Evolutionary conservation across 2,113 vertebrate species (phyloP).

Genomic region (Laticauda laticaudata): DNA sequence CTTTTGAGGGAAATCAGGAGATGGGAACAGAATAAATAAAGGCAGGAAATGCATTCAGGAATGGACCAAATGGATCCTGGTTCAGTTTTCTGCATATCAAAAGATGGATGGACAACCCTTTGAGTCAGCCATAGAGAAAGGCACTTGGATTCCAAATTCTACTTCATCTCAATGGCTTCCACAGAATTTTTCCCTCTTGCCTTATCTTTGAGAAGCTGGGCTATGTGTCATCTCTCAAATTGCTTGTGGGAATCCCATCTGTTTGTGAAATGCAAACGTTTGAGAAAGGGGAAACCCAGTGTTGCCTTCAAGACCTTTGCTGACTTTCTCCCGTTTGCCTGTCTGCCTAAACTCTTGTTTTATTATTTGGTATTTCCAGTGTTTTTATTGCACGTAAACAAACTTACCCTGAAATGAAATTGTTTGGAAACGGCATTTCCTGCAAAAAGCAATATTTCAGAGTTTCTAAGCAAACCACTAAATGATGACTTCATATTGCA

Average conservation of each 20-base stretch:
- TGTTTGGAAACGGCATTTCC: constrained; percentile 39
- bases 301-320: background rate
- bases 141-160: background rate
- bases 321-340: background rate
- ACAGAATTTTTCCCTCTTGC: background rate
- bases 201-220: background rate
- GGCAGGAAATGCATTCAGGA: background rate
- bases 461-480: constrained; percentile 12
- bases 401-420: constrained; percentile 19
- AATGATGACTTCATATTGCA: constrained; percentile 31
- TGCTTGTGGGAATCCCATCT: background rate
- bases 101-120: background rate
- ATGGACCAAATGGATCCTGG: background rate
- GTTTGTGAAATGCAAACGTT: background rate
- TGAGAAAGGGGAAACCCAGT: background rate
- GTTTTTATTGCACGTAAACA: constrained; percentile 35
- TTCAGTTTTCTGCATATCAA: background rate
- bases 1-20: background rate
- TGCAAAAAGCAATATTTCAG: constrained; percentile 34
- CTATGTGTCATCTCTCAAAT: background rate
- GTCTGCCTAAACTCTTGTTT: constrained; percentile 27
- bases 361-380: constrained; percentile 30
- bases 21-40: background rate
- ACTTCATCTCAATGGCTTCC: background rate
- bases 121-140: background rate